phyloP scores from a whole-genome alignment of 2,113 vertebrate species.

The Odocoileus virginianus region DNA sequence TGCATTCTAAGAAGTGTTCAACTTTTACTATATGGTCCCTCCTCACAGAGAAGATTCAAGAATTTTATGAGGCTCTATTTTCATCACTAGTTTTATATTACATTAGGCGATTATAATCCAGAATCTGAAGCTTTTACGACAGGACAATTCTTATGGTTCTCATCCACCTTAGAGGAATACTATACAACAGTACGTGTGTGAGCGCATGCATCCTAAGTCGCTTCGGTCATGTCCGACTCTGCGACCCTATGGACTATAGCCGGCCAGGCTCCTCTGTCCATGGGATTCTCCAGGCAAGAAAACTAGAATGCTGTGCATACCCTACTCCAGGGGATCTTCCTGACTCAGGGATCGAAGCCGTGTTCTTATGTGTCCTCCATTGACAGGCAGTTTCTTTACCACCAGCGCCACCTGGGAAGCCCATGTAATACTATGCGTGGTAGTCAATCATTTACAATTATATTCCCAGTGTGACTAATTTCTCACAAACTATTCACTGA shows the following conservation, averaged over 20 bases:
- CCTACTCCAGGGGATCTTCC: neutral
- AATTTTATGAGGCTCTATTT: neutral
- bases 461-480: neutral
- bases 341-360: neutral
- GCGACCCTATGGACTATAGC: neutral
- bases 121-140: neutral
- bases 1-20: neutral
- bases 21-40: neutral
- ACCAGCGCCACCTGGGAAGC: neutral
- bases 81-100: neutral
- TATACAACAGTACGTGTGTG: neutral
- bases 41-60: neutral
- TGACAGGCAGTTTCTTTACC: neutral
- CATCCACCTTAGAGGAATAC: neutral
- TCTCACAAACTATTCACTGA: neutral
- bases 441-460: neutral
- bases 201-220: neutral
- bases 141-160: neutral
- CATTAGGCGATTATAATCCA: neutral
- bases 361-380: neutral
- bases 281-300: neutral
- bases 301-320: neutral
- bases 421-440: neutral
- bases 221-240: neutral
- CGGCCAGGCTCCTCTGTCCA: neutral